phyloP scores from a whole-genome alignment of 2,797 vertebrate genomes.

The Triplophysa yarkandensis region DNA sequence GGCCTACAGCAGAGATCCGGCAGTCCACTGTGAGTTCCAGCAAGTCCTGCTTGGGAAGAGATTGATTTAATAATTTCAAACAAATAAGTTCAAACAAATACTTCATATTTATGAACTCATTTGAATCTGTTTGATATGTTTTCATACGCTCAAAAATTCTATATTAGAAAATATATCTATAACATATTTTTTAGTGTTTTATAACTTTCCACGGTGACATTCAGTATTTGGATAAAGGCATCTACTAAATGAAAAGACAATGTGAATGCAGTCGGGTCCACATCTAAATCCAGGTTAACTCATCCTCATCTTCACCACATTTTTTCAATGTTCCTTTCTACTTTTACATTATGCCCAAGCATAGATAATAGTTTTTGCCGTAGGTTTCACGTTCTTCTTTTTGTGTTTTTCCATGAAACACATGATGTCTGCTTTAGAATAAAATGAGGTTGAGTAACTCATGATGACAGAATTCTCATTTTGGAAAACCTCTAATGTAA shows the following conservation, averaged over 20 bases:
- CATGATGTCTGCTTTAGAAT: neutral
- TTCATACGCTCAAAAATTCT: too few relatives aligned
- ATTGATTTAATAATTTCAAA: neutral
- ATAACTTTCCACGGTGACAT: too few relatives aligned
- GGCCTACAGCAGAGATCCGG: slow-evolving; percentile 9
- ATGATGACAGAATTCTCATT: neutral
- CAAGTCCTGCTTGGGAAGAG: neutral
- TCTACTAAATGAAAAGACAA: too few relatives aligned
- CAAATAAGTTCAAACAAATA: neutral
- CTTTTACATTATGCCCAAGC: too few relatives aligned
- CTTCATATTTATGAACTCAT: too few relatives aligned
- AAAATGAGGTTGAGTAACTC: neutral
- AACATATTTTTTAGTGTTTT: too few relatives aligned
- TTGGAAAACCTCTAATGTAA: neutral
- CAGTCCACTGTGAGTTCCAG: neutral
- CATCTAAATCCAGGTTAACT: neutral
- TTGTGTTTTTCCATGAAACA: neutral
- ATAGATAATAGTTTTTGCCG: too few relatives aligned
- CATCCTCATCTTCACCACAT: too few relatives aligned
- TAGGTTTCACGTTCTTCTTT: neutral
- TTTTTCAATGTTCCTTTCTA: too few relatives aligned
- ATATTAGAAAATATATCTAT: too few relatives aligned
- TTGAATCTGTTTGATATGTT: too few relatives aligned
- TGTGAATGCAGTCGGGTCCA: neutral
- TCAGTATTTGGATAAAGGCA: too few relatives aligned